Conservation (phyloP, 2,888 invertebrate species). For the Pammene fasciana region DNA sequence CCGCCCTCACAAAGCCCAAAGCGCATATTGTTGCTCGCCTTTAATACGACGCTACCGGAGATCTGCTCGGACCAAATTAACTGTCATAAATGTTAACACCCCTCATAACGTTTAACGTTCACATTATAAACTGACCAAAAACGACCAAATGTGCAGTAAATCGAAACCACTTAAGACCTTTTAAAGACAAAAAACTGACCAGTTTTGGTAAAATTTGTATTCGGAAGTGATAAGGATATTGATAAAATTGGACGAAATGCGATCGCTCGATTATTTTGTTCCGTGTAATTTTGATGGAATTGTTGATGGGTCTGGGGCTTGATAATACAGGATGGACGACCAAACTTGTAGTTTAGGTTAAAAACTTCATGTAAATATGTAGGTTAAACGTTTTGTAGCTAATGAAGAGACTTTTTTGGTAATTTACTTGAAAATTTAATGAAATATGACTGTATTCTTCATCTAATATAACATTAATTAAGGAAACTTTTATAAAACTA, state of each 20-base stretch:
- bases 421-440: not conserved
- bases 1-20: conserved; percentile 57
- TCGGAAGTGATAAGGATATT: conserved; percentile 40
- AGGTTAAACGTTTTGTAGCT: conserved; percentile 1
- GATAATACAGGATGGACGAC: not conserved
- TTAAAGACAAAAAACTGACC: conserved; percentile 49
- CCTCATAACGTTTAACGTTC: conserved; percentile 67
- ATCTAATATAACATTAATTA: too few relatives aligned
- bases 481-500: too few relatives aligned
- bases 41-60: conserved; percentile 72
- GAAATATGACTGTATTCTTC: too few relatives aligned
- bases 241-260: conserved; percentile 31
- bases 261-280: conserved; percentile 20
- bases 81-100: conserved; percentile 77
- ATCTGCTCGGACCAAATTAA: conserved; percentile 72
- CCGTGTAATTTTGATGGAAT: conserved; percentile 17
- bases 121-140: conserved; percentile 57
- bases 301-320: conserved; percentile 14
- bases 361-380: conserved; percentile 4
- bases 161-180: not conserved
- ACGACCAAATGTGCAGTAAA: conserved; percentile 1
- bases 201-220: conserved; percentile 45
- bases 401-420: not conserved
- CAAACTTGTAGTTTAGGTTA: conserved; percentile 1
- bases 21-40: conserved; percentile 66